These are phyloP conservation scores for Poeciliopsis gracilis DNA, from an alignment of 2,797 vertebrate genomes.

Conservation along the genomic window DNA sequence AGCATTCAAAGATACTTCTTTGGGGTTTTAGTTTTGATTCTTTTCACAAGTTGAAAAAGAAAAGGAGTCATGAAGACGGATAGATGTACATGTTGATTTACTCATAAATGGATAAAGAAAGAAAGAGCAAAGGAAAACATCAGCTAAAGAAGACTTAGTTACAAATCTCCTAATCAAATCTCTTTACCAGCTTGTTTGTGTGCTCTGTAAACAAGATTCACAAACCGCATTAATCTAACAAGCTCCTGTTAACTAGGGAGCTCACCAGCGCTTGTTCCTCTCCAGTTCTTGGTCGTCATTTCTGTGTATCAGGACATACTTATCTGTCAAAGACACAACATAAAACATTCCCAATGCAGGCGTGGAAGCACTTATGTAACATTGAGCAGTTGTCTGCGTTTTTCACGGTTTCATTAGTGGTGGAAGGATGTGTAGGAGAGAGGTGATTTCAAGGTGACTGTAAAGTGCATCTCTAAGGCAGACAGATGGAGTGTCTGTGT, in stretches of 20 bases:
- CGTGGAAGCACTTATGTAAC: constrained; percentile 6
- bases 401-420: constrained; percentile 25
- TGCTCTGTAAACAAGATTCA: not conserved
- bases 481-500: constrained; percentile 57
- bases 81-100: constrained; percentile 3
- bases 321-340: constrained; percentile 4
- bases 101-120: not conserved
- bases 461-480: constrained; percentile 40
- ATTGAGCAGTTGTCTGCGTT: constrained; percentile 1
- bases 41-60: not conserved
- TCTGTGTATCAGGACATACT: not conserved
- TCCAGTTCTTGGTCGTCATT: constrained; percentile 1
- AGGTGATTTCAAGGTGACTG: constrained; percentile 56
- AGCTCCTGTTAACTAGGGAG: constrained; percentile 20
- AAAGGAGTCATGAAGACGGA: not conserved
- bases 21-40: not conserved
- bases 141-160: constrained; percentile 7
- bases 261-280: constrained; percentile 20
- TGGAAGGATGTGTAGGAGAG: constrained; percentile 39
- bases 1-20: constrained; percentile 22
- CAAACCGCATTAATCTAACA: constrained; percentile 5
- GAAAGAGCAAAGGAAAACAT: not conserved
- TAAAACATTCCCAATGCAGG: not conserved
- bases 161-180: not conserved
- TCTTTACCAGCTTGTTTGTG: constrained; percentile 5